A percentile compares a stretch with the other conserved stretches of the same genome.
Evolutionary conservation across 2,797 vertebrate genomes (phyloP).

Genomic region (Selene dorsalis): DNA sequence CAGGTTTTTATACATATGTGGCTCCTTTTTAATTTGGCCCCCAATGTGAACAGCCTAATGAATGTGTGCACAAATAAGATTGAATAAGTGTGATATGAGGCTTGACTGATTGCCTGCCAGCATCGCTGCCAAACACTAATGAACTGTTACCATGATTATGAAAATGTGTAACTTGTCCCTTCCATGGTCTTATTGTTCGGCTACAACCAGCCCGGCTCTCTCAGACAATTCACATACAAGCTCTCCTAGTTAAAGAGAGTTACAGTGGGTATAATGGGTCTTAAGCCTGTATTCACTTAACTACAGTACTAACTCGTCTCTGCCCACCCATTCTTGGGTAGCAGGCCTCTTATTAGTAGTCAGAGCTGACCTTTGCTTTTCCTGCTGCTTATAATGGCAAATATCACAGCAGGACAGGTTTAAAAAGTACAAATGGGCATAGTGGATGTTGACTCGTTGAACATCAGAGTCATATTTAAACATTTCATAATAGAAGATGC

Average conservation of each 20-base stretch:
- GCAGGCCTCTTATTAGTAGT: background rate
- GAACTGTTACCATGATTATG: constrained; percentile 58
- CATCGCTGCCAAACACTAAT: constrained; percentile 50
- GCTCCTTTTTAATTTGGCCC: constrained; percentile 51
- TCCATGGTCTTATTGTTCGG: constrained; percentile 28
- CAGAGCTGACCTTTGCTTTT: background rate
- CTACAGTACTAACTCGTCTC: background rate
- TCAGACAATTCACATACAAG: constrained; percentile 18
- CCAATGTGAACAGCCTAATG: constrained; percentile 55
- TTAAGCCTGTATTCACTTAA: background rate
- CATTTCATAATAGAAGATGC: too few relatives aligned
- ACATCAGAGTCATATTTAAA: too few relatives aligned
- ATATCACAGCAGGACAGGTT: background rate
- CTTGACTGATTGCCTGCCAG: constrained; percentile 69
- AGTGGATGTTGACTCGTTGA: too few relatives aligned
- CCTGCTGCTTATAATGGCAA: background rate
- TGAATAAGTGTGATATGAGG: constrained; percentile 62
- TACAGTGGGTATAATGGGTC: background rate
- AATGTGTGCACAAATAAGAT: constrained; percentile 51
- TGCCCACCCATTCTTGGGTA: background rate
- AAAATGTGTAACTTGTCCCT: constrained; percentile 50
- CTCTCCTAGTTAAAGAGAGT: background rate
- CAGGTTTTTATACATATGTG: constrained; percentile 39
- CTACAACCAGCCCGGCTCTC: background rate
- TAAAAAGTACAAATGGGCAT: too few relatives aligned